Base-by-base conservation (phyloP, 2,113 vertebrate species). In the Labeo catla region DNA sequence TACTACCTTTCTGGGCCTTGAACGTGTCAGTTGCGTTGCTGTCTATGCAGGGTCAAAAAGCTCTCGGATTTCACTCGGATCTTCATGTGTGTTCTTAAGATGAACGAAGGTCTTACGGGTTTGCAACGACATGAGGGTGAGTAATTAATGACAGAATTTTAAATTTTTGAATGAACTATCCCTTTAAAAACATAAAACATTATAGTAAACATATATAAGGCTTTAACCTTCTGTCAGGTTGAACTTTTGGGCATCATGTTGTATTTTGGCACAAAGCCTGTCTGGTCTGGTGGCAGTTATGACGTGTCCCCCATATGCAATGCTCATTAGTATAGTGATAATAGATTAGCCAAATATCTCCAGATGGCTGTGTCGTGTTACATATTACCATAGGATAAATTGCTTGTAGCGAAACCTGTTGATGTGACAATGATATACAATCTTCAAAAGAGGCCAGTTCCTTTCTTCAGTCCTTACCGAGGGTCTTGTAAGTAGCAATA, bases 271-370 rank as follows among this genome's bases (percentile, higher is more conserved):
- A 54, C 50, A 36, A 9, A 52, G 34, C 23, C 49, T 15, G 45
- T 72, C 19, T 83, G 28, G 4, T 23, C 47, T 52, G 49, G 28
- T 28, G 43, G 65, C 36, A 23, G 11, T 54, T 45, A 68, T 76
- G 50, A n/a, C 28, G 23, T 83, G 61, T n/a, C 43, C 49, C 7
- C 21, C 50, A 28, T 83, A 45, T 59, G 74, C 85, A 78, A 36
- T 76, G 81, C 73, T 59, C 28, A 66, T 49, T 86, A 85, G 54
- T 61, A 6, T 39, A 72, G 34, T 49, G 57, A 61, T 86, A 63
- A 86, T 80, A n/a, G 81, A 86, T 84, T 49, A 43, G 65, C 63
- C 50, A 82, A 54, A 84, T 47, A 78, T 52, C 15, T 88, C 76
- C 76, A 84, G 80, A 68, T 79, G 34, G 61, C 15, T 0, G 34